These are phyloP conservation scores for Xenopus petersii DNA, from an alignment of 2,797 vertebrate genomes.

Conservation along the genomic window DNA sequence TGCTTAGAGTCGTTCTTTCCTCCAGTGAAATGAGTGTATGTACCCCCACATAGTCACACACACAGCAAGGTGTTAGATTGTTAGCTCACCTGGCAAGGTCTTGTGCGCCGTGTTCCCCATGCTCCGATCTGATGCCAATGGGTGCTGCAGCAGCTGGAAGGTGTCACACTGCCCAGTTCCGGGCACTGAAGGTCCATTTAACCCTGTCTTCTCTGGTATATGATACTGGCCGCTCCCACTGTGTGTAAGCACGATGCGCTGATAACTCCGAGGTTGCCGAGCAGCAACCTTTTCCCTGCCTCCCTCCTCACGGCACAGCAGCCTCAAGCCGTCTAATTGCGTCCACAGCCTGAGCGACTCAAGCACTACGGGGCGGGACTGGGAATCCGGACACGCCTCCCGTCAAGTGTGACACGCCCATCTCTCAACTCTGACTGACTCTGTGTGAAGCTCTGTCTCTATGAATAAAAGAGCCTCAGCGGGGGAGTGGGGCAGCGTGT, in stretches of 20 bases:
- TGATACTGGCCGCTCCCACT: neutral
- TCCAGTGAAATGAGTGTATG: no score
- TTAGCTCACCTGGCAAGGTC: constrained; percentile 59
- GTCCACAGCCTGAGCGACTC: constrained; percentile 8
- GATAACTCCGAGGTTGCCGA: neutral
- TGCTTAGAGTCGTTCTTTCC: no score
- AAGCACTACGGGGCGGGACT: constrained; percentile 24
- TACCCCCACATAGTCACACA: no score
- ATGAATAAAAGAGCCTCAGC: neutral
- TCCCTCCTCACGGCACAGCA: neutral
- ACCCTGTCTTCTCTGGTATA: constrained; percentile 13
- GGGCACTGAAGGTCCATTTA: constrained; percentile 57
- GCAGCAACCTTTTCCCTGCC: constrained; percentile 1
- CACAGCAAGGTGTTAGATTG: no score
- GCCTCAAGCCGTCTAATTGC: constrained; percentile 3
- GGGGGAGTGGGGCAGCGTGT: neutral
- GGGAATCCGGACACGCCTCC: neutral
- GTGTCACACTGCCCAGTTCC: constrained; percentile 46
- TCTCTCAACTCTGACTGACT: neutral
- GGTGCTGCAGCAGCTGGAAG: constrained; percentile 47
- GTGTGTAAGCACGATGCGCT: neutral
- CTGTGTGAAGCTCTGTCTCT: neutral
- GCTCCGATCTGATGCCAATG: constrained; percentile 48
- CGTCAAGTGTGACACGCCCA: constrained; percentile 11
- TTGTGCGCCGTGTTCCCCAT: constrained; percentile 67